These are phyloP conservation scores for Rhea pennata DNA, from an alignment of 2,113 vertebrate genomes.

Conservation along the genomic window DNA sequence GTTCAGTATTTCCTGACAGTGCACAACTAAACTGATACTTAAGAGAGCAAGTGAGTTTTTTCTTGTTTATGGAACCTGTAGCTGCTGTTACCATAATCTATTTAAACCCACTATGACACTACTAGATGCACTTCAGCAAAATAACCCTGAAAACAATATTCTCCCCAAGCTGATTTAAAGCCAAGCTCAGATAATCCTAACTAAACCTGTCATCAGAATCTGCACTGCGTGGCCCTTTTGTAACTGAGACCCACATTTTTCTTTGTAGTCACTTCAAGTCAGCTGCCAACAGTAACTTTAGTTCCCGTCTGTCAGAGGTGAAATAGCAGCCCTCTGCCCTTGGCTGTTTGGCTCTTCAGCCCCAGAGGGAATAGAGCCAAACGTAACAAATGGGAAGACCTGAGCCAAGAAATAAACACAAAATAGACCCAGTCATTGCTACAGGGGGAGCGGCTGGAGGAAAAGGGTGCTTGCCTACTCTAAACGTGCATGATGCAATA, in stretches of 20 bases:
- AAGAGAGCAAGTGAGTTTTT: neutral
- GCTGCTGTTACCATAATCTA: neutral
- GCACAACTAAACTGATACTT: neutral
- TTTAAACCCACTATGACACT: neutral
- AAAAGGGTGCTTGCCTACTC: neutral
- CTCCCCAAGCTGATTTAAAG: neutral
- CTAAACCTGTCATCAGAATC: neutral
- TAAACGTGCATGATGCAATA: neutral
- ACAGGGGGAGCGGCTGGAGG: neutral
- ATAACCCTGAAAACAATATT: neutral
- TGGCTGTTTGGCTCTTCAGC: slow-evolving; percentile 39
- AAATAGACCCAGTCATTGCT: neutral
- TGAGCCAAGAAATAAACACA: slow-evolving; percentile 43
- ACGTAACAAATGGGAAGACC: neutral
- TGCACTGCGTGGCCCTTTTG: neutral
- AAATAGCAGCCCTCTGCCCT: slow-evolving; percentile 55
- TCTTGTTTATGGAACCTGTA: neutral
- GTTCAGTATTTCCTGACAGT: neutral
- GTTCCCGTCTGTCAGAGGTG: slow-evolving; percentile 44
- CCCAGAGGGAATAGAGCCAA: neutral
- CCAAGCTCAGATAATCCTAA: neutral
- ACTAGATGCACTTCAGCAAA: neutral
- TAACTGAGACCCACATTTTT: neutral
- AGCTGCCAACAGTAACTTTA: slow-evolving; percentile 39
- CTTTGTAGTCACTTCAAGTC: neutral